These are phyloP conservation scores for Tholera decimalis DNA, from an alignment of 2,888 invertebrate genomes.

Conservation along the genomic window DNA sequence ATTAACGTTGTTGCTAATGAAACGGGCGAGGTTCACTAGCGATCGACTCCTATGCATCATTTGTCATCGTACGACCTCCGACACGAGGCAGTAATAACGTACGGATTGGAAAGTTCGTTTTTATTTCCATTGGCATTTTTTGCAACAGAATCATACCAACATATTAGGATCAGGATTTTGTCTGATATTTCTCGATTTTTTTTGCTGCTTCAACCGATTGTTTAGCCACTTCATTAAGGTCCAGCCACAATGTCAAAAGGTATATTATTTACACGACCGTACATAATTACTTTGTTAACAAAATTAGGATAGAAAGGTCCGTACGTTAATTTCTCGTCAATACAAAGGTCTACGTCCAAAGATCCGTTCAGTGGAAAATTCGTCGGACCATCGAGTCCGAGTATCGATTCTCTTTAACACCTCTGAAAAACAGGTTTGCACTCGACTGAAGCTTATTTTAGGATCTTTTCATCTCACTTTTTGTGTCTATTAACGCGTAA, in stretches of 20 bases:
- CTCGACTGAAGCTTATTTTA: constrained; percentile 88
- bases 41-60: constrained; percentile 88
- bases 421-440: constrained; percentile 90
- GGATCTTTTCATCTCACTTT: constrained; percentile 89
- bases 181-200: constrained; percentile 35
- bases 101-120: constrained; percentile 69
- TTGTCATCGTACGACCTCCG: constrained; percentile 86
- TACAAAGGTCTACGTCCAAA: constrained; percentile 87
- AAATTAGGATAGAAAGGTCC: constrained; percentile 86
- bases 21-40: constrained; percentile 81
- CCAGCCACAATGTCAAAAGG: constrained; percentile 62
- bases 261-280: constrained; percentile 76
- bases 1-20: constrained; percentile 88
- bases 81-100: constrained; percentile 81
- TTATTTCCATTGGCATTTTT: constrained; percentile 69
- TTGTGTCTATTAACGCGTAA: constrained; percentile 84
- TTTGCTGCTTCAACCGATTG: constrained; percentile 37
- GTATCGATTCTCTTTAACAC: constrained; percentile 88
- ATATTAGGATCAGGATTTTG: constrained; percentile 34
- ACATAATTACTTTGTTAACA: constrained; percentile 79
- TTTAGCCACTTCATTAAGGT: constrained; percentile 46
- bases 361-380: constrained; percentile 90
- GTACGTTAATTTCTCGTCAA: constrained; percentile 87
- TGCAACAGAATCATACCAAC: constrained; percentile 57
- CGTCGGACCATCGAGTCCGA: constrained; percentile 88